phyloP scores from a whole-genome alignment of 2,113 vertebrate genomes.

The Pelvicachromis taeniatus region DNA sequence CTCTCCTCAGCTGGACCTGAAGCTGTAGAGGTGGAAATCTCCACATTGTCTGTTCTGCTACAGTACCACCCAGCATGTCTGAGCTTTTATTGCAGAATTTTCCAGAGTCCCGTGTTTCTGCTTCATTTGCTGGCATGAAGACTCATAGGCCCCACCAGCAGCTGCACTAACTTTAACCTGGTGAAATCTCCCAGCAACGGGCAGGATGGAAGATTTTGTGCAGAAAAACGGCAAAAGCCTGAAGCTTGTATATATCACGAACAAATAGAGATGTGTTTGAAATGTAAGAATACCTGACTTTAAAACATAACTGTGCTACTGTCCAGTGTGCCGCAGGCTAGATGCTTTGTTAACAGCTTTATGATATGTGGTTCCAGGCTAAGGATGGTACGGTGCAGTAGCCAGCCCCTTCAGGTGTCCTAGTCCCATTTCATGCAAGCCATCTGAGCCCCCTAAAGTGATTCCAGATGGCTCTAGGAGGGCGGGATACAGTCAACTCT shows the following conservation, averaged over 20 bases:
- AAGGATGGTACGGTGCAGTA: constrained; percentile 50
- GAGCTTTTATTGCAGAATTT: constrained; percentile 25
- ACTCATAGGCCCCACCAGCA: not conserved
- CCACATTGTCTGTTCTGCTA: constrained; percentile 54
- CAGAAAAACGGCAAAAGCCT: not conserved
- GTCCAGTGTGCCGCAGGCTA: constrained; percentile 3
- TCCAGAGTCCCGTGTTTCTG: constrained; percentile 21
- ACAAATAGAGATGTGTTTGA: constrained; percentile 20
- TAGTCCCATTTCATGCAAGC: constrained; percentile 63
- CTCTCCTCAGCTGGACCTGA: constrained; percentile 14
- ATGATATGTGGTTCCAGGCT: constrained; percentile 28
- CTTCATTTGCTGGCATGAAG: not conserved
- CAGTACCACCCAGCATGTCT: constrained; percentile 20
- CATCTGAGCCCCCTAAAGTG: constrained; percentile 68
- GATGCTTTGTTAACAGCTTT: constrained; percentile 24
- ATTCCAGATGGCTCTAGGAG: constrained; percentile 70
- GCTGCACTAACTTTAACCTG: not conserved
- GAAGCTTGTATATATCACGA: not conserved
- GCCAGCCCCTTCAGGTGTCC: constrained; percentile 64
- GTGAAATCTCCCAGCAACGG: not conserved
- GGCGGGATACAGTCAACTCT: constrained; percentile 56
- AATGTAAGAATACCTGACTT: constrained; percentile 23
- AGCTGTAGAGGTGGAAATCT: constrained; percentile 38
- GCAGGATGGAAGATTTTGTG: not conserved
- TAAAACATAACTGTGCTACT: constrained; percentile 34